Evolutionary conservation across 2,797 vertebrate genomes (phyloP), one percentile per base, ranked within the genome.

Genomic region (Ctenopoma multispine): DNA sequence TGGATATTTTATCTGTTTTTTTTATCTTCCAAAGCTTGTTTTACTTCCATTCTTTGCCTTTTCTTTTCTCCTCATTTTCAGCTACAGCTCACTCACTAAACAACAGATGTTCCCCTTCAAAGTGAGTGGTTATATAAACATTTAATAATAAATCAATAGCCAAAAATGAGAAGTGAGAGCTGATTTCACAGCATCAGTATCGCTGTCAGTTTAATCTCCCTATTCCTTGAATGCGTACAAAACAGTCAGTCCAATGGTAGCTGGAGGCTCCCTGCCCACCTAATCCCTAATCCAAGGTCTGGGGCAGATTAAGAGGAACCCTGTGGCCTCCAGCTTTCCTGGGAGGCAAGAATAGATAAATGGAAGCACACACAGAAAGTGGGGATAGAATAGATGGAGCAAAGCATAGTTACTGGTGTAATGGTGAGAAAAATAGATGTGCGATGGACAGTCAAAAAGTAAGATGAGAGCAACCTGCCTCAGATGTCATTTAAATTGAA

Each of bases 201-300:
- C 82, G 20, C 66, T 84, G 68, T 82, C 79, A 77, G 15, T 79
- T 75, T 86, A 86, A 90, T 91, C 82, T 83, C 72, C 31, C 36
- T 44, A 1, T 91, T 91, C 80, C 82, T 86, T 86, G 84, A 87
- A 87, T 82, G 78, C 82, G 11, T 72, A 72, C 58, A 69, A 77
- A 84, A 86, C 76, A 72, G 67, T 61, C 63, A 70, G 68, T 75
- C 76, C 80, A 75, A 53, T 82, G 67, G 59, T 67, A 69, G 71
- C 75, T 63, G 24, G 21, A 74, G 62, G 59, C 51, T 80, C 65
- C 64, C 47, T 72, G 54, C 50, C 58, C 57, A 80, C 63, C 79
- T 91, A 91, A 91, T 91, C 90, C 77, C 75, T 90, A 92, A 92
- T 92, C 91, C 91, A 90, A 61, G 80, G 77, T 89, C 86, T 81